Percentiles rank a stretch among this genome's conserved stretches.
These are phyloP conservation scores for Crotalus viridis DNA, from an alignment of 2,113 vertebrate species.

Conservation along the genomic window DNA sequence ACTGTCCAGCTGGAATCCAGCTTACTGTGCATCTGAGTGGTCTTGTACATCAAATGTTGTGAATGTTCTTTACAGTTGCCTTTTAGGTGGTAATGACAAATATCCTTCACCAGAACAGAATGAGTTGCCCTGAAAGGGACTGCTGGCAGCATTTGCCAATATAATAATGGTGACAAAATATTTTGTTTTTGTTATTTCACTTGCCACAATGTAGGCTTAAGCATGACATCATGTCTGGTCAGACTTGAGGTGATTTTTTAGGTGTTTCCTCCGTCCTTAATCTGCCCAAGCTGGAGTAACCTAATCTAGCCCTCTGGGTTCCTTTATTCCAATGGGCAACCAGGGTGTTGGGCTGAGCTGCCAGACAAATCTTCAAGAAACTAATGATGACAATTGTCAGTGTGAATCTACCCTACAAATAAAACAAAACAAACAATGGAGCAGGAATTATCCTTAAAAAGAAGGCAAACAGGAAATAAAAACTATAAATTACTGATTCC, in stretches of 20 bases:
- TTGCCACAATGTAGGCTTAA: neutral
- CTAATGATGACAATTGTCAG: neutral
- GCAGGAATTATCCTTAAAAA: neutral
- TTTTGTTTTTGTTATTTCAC: neutral
- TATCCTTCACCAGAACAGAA: neutral
- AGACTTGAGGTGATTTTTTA: neutral
- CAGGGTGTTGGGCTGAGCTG: neutral
- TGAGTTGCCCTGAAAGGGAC: neutral
- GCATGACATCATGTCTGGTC: neutral
- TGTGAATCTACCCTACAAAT: neutral
- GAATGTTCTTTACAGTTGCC: neutral
- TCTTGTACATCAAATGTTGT: neutral
- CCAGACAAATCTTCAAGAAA: neutral
- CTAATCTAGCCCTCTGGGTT: neutral
- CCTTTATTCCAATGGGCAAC: neutral
- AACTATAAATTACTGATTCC: neutral
- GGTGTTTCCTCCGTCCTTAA: neutral
- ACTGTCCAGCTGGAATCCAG: neutral
- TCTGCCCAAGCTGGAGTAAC: neutral
- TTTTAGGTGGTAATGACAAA: neutral
- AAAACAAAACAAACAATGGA: neutral
- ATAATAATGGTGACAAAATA: neutral
- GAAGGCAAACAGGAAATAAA: neutral
- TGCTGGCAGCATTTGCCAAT: neutral
- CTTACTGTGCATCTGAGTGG: neutral